Conservation (phyloP, 92 coral and sea anemone genomes). For the Epizoanthus stellaris region DNA sequence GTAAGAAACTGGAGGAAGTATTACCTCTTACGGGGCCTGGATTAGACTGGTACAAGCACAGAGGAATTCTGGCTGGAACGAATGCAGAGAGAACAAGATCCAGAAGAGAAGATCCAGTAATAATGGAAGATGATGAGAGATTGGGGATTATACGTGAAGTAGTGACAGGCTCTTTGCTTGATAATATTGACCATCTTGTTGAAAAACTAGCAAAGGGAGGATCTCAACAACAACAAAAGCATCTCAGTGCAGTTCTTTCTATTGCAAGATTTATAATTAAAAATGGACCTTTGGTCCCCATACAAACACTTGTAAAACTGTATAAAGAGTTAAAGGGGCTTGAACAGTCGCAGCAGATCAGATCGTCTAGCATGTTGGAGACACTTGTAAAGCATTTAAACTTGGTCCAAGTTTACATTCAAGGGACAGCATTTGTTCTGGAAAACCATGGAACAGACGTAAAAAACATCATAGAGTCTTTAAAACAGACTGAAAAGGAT, state of each 20-base stretch:
- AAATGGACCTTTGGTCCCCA: constrained; percentile 35
- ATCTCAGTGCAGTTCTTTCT: constrained; percentile 35
- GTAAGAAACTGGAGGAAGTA: background rate
- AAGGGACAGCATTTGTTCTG: constrained; percentile 30
- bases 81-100: constrained; percentile 1
- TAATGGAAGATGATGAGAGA: background rate
- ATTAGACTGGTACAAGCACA: constrained; percentile 1
- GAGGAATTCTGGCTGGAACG: background rate
- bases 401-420: constrained; percentile 36
- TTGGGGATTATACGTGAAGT: background rate
- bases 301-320: constrained; percentile 25
- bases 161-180: background rate
- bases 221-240: constrained; percentile 12
- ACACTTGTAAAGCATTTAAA: constrained; percentile 27
- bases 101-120: background rate
- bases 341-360: background rate
- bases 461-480: background rate
- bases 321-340: constrained; percentile 40
- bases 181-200: background rate
- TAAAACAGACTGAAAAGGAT: constrained; percentile 9
- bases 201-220: constrained; percentile 28
- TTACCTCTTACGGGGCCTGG: background rate
- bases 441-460: constrained; percentile 33
- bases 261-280: constrained; percentile 29
- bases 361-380: constrained; percentile 16